Evolutionary conservation across 2,888 invertebrate genomes (phyloP), one percentile per base, ranked within the genome.

Genomic region (Chloroclystis v-ata): DNA sequence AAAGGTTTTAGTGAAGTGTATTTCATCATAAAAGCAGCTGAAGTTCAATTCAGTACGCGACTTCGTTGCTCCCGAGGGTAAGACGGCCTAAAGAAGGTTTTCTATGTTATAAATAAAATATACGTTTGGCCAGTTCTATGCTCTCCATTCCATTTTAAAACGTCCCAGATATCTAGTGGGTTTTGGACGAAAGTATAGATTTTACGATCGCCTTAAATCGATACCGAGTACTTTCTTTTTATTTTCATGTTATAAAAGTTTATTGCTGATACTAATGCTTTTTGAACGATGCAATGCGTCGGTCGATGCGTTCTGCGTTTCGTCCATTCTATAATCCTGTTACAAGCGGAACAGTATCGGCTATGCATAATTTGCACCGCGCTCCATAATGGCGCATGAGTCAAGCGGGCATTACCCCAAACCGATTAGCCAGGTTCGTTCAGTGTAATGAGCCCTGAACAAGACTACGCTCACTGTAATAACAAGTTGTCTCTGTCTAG

Each of bases 81-180:
- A 37, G 54, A 43, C 47, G 52, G 53, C 52, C 54, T 37, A 38
- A 51, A 40, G 49, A 47, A 39, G 65, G 64, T 68, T 69, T 62
- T 54, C 60, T 54, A 57, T 53, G 59, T 50, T 63, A 62, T 70
- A 67, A 66, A 68, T 67, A 65, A 63, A 65, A 65, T 56, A 67
- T 65, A 60, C 50, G 50, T 54, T 54, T 45, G 52, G 51, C 57
- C 29, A 47, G 37, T 30, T 37, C 37, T 9, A 37, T 35, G 20
- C 16, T 16, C 16, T 10, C 32, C 14, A 35, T 10, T 35, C 20
- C 35, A 11, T 16, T 35, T 11, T 20, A 11, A 35, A 7, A 9
- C n/a, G 10, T 35, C 35, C 16, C 20, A 7, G 16, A 35, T 1
- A 35, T 8, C 20, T 10, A 10, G 11, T 24, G 35, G 33, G 20